Evolutionary conservation across 2,113 vertebrate species (phyloP).

Genomic region (Lamprologus callipterus): DNA sequence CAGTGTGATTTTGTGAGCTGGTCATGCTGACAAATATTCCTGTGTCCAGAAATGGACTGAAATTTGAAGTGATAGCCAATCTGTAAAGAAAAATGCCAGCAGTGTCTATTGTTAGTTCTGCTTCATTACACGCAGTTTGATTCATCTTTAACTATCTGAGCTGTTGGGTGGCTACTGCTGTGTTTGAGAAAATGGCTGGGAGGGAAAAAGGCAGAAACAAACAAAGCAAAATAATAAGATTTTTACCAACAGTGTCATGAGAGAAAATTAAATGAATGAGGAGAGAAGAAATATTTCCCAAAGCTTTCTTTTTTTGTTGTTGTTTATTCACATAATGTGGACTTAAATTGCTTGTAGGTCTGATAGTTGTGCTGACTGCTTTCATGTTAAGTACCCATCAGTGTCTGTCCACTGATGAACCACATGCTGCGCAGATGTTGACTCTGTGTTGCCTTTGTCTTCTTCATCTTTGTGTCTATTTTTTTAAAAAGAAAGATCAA

Average conservation of each 20-base stretch:
- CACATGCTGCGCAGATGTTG: neutral
- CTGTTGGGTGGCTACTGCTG: neutral
- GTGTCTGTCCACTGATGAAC: neutral
- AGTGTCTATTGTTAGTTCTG: conserved; percentile 15
- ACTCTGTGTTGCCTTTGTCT: neutral
- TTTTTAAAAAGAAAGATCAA: neutral
- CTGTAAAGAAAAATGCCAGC: neutral
- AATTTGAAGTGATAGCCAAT: neutral
- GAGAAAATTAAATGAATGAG: neutral
- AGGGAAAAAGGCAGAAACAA: neutral
- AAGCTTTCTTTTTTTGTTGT: neutral
- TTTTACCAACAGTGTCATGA: neutral
- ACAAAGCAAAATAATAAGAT: neutral
- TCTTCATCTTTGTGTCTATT: neutral
- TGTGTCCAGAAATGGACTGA: conserved; percentile 1
- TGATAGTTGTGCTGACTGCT: neutral
- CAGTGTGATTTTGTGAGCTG: neutral
- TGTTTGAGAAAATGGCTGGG: neutral
- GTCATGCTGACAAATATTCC: neutral
- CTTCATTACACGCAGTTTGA: conserved; percentile 13
- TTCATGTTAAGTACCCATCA: neutral
- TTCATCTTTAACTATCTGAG: neutral
- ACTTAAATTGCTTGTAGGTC: neutral
- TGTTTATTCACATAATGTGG: neutral
- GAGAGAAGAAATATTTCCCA: neutral